Evolutionary conservation across 2,797 vertebrate genomes (phyloP).

Genomic region (Pagetopsis macropterus): DNA sequence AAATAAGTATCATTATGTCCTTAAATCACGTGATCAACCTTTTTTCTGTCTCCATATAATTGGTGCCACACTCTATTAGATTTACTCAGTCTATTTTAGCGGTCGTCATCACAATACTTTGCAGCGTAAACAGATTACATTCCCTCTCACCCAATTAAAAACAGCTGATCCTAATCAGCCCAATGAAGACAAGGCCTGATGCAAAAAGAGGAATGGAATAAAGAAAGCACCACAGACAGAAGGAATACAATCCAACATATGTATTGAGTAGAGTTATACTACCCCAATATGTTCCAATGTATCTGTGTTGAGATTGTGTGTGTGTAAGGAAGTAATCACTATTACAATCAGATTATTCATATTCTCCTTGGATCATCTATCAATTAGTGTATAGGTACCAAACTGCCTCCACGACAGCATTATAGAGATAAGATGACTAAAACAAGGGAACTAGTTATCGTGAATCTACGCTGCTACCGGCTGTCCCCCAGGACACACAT

Average conservation of each 20-base stretch:
- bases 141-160: neutral
- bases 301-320: neutral
- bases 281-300: too few relatives aligned
- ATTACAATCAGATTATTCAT: neutral
- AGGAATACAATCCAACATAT: too few relatives aligned
- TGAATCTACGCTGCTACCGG: neutral
- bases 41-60: neutral
- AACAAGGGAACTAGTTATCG: neutral
- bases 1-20: conserved; percentile 36
- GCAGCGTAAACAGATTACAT: neutral
- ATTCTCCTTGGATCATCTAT: neutral
- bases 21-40: conserved; percentile 28
- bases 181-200: neutral
- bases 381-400: too few relatives aligned
- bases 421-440: neutral
- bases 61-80: neutral
- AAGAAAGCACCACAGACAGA: neutral
- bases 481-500: neutral
- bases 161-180: conserved; percentile 1
- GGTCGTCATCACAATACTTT: neutral
- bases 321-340: neutral
- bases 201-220: neutral
- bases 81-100: neutral
- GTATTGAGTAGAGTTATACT: too few relatives aligned
- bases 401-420: neutral